A percentile compares a stretch with the other conserved stretches of the same genome.
Evolutionary conservation across 1,140 invertebrate species (phyloP).

Genomic region (Drosophila sechellia): DNA sequence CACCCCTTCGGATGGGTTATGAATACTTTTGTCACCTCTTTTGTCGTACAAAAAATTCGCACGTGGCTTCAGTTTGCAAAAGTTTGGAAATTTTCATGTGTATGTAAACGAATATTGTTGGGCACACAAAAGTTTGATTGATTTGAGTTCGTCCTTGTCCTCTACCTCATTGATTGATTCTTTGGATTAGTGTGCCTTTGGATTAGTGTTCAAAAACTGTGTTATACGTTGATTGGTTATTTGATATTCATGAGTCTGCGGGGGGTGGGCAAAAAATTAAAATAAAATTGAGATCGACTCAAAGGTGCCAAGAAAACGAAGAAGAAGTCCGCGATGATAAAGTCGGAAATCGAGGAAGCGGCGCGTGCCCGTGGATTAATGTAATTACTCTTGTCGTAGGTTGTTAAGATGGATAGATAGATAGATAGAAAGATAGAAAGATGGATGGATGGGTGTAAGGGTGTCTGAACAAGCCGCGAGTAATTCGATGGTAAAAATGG

Average conservation of each 20-base stretch:
- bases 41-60: slow-evolving; percentile 23
- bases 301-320: slow-evolving; percentile 40
- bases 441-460: slow-evolving; percentile 20
- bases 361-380: slow-evolving; percentile 73
- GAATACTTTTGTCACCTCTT: slow-evolving; percentile 53
- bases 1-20: slow-evolving; percentile 38
- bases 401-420: slow-evolving; percentile 47
- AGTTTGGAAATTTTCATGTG: slow-evolving; percentile 23
- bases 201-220: slow-evolving; percentile 67
- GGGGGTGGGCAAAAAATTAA: slow-evolving; percentile 15
- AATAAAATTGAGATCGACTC: slow-evolving; percentile 22
- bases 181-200: slow-evolving; percentile 74
- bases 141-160: slow-evolving; percentile 68
- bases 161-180: slow-evolving; percentile 68
- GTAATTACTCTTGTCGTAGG: slow-evolving; percentile 76
- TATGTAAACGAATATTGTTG: slow-evolving; percentile 62
- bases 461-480: slow-evolving; percentile 9
- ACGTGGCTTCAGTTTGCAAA: slow-evolving; percentile 39
- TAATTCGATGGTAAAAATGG: slow-evolving; percentile 24
- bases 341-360: slow-evolving; percentile 17
- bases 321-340: slow-evolving; percentile 10
- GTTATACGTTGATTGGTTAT: slow-evolving; percentile 76
- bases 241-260: slow-evolving; percentile 73
- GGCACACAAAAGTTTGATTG: slow-evolving; percentile 75
- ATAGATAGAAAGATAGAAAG: slow-evolving; percentile 37